Conservation (phyloP, 2,797 vertebrate genomes). For the Brotula barbata region DNA sequence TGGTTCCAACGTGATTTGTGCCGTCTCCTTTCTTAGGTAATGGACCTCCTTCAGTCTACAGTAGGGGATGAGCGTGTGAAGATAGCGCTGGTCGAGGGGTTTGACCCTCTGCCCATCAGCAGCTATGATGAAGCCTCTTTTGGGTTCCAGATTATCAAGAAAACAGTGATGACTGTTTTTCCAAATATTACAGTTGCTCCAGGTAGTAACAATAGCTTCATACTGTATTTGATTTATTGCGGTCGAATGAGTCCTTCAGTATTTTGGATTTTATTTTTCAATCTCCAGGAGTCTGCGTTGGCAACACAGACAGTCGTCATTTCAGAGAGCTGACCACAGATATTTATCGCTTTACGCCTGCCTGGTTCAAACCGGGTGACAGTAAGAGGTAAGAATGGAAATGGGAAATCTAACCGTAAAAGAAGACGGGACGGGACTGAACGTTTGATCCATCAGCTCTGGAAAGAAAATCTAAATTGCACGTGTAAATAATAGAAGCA, state of each 20-base stretch:
- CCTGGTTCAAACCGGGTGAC: constrained; percentile 79
- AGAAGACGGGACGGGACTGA: neutral
- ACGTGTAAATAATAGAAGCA: neutral
- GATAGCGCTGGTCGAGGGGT: constrained; percentile 80
- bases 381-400: constrained; percentile 79
- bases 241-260: neutral
- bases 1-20: constrained; percentile 10
- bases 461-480: neutral
- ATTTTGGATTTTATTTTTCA: constrained; percentile 12
- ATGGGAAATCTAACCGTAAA: neutral
- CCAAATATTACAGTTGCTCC: constrained; percentile 84
- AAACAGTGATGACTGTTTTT: constrained; percentile 86
- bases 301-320: constrained; percentile 92
- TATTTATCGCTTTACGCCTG: constrained; percentile 87
- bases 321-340: constrained; percentile 82
- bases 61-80: constrained; percentile 88
- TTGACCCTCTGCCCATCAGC: constrained; percentile 88
- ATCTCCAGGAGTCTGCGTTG: constrained; percentile 85
- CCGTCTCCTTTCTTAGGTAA: constrained; percentile 73
- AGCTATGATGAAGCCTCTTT: constrained; percentile 82
- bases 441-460: neutral
- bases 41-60: constrained; percentile 78
- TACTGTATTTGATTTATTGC: too few relatives aligned
- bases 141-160: constrained; percentile 88
- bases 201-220: constrained; percentile 73